Base-by-base conservation (phyloP, 2,797 vertebrate genomes). In the Otus scops region DNA sequence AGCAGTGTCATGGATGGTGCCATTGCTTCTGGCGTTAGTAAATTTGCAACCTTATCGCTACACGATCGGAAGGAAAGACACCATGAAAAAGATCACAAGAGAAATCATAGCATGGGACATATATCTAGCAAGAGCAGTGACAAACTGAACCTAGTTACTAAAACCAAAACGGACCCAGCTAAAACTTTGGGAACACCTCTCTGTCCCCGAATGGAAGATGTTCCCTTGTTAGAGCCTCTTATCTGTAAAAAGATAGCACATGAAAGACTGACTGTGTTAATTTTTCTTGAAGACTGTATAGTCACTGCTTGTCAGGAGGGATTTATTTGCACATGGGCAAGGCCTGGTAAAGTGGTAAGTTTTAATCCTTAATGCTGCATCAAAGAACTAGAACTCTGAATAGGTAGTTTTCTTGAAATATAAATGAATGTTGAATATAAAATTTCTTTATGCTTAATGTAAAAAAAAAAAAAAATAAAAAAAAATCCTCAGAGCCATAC, bases 231-330 rank as follows among this genome's bases (percentile, higher is more conserved):
- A 88, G 99, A 99, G 98, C 99, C 99, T 94, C 99, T 99, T 98
- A 98, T 99, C 98, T 99, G 99, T 98, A 99, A 99, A 99, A 99
- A 99, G 98, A 99, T 99, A 98, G 99, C 99, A 97, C 99, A 99
- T 89, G 99, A 99, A 97, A 99, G 99, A 98, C 99, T 99, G 98
- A 99, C 99, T 96, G 99, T 99, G 97, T 98, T 99, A 96, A 99
- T 99, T 98, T 99, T 99, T 98, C 99, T 99, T 98, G 99, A 99
- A 98, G 99, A 99, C 99, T 99, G 99, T 98, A 98, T 99, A 98
- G 99, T 99, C 98, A 99, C 99, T 98, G 99, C 99, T 98, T 99
- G 99, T 99, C 99, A 99, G 99, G 99, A 99, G 98, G 99, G 99
- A 98, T 99, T 99, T 99, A 98, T 99, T 99, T 99, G 99, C 99